Conservation (phyloP, 2,888 invertebrate genomes). For the Sesia apiformis region DNA sequence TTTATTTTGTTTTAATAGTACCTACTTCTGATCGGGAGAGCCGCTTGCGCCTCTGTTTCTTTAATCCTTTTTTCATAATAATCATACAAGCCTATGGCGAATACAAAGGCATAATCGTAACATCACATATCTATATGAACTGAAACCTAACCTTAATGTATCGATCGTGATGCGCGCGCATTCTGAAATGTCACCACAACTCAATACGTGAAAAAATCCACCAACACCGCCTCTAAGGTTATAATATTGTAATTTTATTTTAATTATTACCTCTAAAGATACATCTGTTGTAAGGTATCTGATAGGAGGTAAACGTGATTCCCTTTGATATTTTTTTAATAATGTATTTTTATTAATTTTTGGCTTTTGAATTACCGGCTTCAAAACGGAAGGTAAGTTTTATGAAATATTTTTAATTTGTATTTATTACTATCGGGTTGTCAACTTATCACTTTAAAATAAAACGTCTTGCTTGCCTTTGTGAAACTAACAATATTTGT, state of each 20-base stretch:
- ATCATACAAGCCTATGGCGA: no score
- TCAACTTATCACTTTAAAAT: background rate
- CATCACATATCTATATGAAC: no score
- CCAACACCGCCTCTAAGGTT: constrained; percentile 25
- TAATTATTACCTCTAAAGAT: constrained; percentile 8
- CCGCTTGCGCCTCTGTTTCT: no score
- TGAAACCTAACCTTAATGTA: constrained; percentile 11
- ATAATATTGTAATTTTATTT: constrained; percentile 6
- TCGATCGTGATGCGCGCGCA: constrained; percentile 65
- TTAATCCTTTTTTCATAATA: no score
- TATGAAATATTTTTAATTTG: background rate
- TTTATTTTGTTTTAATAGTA: no score
- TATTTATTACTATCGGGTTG: background rate
- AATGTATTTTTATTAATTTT: background rate
- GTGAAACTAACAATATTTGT: background rate
- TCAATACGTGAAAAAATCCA: constrained; percentile 39
- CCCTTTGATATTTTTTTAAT: background rate
- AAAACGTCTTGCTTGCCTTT: background rate
- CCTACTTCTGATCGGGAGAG: no score
- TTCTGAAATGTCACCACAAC: constrained; percentile 25
- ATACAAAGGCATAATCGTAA: no score
- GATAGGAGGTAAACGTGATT: background rate
- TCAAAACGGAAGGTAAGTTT: constrained; percentile 1
- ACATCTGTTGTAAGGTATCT: background rate
- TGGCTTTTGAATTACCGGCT: background rate